phyloP scores from a whole-genome alignment of 2,888 invertebrate genomes.

The Deroplatys truncata region DNA sequence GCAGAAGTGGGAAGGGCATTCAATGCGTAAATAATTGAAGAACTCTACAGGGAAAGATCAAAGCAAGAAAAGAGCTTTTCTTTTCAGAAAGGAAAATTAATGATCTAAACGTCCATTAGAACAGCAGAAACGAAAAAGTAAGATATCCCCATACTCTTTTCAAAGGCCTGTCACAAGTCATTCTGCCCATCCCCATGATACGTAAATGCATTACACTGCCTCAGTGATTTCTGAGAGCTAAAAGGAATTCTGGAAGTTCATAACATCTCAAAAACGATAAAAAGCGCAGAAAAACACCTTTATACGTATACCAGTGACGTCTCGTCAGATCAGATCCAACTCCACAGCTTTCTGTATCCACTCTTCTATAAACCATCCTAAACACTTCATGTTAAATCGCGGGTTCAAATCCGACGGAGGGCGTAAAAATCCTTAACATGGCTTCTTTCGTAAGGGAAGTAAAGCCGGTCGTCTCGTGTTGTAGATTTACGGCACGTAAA shows the following conservation, averaged over 20 bases:
- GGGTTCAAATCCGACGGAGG: too few relatives aligned
- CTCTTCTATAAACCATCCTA: too few relatives aligned
- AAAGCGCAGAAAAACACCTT: background rate
- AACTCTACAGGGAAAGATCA: background rate
- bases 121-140: background rate
- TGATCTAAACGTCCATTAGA: background rate
- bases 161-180: background rate
- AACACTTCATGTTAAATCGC: too few relatives aligned
- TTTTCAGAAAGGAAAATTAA: background rate
- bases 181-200: background rate
- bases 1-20: background rate
- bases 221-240: background rate
- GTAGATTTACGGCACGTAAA: too few relatives aligned
- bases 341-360: too few relatives aligned
- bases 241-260: background rate
- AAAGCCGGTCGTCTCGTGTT: too few relatives aligned
- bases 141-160: background rate
- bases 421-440: too few relatives aligned
- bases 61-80: background rate
- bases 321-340: too few relatives aligned
- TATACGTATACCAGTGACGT: too few relatives aligned
- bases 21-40: background rate
- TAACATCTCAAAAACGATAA: background rate
- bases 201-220: background rate
- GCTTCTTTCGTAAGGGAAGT: too few relatives aligned